Conservation (phyloP, 2,888 invertebrate genomes). For the Lissocephala sabroskyi region DNA sequence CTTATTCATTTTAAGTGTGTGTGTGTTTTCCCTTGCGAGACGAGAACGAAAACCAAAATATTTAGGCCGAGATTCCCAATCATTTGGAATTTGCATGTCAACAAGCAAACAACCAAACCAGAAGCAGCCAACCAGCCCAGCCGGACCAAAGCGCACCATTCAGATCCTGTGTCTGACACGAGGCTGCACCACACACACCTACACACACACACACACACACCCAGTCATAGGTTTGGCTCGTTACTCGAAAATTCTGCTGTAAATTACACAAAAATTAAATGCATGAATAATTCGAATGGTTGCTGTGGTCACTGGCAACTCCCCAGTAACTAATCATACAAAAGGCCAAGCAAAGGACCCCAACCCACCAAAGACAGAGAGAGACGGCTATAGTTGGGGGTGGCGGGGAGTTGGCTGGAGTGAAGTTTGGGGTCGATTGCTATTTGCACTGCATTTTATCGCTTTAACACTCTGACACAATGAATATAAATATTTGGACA, state of each 20-base stretch:
- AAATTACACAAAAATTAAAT: constrained; percentile 63
- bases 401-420: not conserved
- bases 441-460: constrained; percentile 65
- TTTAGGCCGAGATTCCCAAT: constrained; percentile 30
- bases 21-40: too few species aligned
- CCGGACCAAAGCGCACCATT: constrained; percentile 13
- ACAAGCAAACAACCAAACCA: too few species aligned
- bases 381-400: too few species aligned
- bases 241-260: constrained; percentile 54
- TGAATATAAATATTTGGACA: constrained; percentile 66
- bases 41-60: too few species aligned
- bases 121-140: not conserved
- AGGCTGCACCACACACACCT: too few species aligned
- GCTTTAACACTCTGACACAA: constrained; percentile 65
- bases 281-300: constrained; percentile 64
- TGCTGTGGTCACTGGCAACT: constrained; percentile 51
- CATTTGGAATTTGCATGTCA: constrained; percentile 15
- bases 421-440: constrained; percentile 21
- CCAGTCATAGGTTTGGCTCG: constrained; percentile 18
- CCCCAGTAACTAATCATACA: constrained; percentile 42
- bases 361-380: too few species aligned
- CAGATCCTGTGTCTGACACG: too few species aligned
- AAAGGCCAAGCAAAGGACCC: constrained; percentile 1
- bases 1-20: too few species aligned
- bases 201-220: too few species aligned